Percentiles rank a stretch among this genome's conserved stretches.
phyloP scores from a whole-genome alignment of 1,140 invertebrate species.

The Drosophila seguyi region DNA sequence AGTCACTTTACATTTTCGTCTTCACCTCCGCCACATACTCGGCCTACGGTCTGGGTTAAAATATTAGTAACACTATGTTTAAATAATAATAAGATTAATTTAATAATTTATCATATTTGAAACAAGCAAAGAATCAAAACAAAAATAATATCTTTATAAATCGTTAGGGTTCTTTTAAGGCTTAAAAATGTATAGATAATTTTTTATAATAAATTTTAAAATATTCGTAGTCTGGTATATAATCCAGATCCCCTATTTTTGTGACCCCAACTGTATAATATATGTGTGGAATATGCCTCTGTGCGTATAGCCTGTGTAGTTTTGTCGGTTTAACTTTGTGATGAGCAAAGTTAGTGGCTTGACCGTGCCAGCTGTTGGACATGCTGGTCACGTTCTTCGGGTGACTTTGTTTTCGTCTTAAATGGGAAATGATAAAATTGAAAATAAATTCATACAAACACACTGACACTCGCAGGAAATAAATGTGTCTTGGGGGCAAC shows the following conservation, averaged over 20 bases:
- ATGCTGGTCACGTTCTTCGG: slow-evolving; percentile 74
- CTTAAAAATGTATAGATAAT: too few species aligned
- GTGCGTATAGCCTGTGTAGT: slow-evolving; percentile 32
- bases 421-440: slow-evolving; percentile 82
- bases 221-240: not conserved
- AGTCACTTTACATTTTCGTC: slow-evolving; percentile 72
- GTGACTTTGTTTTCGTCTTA: slow-evolving; percentile 83
- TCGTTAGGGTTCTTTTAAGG: too few species aligned
- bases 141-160: too few species aligned
- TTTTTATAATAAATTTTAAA: not conserved
- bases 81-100: not conserved
- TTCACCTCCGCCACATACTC: slow-evolving; percentile 22
- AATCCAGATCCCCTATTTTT: not conserved
- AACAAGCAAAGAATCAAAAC: too few species aligned
- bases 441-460: slow-evolving; percentile 72
- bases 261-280: not conserved
- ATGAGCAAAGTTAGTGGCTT: slow-evolving; percentile 76
- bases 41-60: not conserved
- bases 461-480: slow-evolving; percentile 24
- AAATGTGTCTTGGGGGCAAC: slow-evolving; percentile 30
- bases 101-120: too few species aligned
- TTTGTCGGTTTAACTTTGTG: slow-evolving; percentile 66
- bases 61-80: not conserved
- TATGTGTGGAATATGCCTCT: slow-evolving; percentile 1
- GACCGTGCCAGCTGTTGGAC: slow-evolving; percentile 63